A percentile compares a stretch with the other conserved stretches of the same genome.
Evolutionary conservation across 2,797 vertebrate species (phyloP).

Genomic region (Podarcis lilfordi): DNA sequence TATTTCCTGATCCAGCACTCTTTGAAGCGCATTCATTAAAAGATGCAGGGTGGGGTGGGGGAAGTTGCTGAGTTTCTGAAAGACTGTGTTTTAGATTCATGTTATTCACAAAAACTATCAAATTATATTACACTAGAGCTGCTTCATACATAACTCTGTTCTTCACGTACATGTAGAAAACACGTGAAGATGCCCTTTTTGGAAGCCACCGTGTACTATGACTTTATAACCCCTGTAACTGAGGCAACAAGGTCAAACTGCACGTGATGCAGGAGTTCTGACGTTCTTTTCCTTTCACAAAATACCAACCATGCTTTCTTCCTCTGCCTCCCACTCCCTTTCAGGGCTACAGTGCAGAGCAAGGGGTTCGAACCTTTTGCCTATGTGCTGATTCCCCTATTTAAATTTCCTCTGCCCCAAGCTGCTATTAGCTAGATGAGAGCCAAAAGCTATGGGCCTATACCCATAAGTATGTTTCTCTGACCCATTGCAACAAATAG

Average conservation of each 20-base stretch:
- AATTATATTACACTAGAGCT: neutral
- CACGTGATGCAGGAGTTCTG: neutral
- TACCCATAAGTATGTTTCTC: neutral
- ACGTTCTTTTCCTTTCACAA: neutral
- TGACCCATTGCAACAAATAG: neutral
- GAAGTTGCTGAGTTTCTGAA: neutral
- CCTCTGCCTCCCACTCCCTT: too few species aligned
- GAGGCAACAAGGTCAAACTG: neutral
- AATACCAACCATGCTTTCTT: neutral
- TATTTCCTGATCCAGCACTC: conserved; percentile 60
- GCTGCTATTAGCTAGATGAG: neutral
- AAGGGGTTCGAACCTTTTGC: neutral
- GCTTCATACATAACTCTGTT: neutral
- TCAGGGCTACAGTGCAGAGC: too few species aligned
- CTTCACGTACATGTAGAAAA: neutral
- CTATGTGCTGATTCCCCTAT: neutral
- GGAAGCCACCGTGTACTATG: neutral
- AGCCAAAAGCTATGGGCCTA: neutral
- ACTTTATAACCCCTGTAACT: neutral
- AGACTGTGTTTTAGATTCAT: conserved; percentile 20
- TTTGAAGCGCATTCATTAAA: conserved; percentile 26
- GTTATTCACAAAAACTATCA: conserved; percentile 1
- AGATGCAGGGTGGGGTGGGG: neutral
- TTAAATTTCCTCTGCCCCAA: neutral
- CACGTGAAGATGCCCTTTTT: neutral